Evolutionary conservation across 2,888 invertebrate species (phyloP).

Genomic region (Macrosoma leucophasiata): DNA sequence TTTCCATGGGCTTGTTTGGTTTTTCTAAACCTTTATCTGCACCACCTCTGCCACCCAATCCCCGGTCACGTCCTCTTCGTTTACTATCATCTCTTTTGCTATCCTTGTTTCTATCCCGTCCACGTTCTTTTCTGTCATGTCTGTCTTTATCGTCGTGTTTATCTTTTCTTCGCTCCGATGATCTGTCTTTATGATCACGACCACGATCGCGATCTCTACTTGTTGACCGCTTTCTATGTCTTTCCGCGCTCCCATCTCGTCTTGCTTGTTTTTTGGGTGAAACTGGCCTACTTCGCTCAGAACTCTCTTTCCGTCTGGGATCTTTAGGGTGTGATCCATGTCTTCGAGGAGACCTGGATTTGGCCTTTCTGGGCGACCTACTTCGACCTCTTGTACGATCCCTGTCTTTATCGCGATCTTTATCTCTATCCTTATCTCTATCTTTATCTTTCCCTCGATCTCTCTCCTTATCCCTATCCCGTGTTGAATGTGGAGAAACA

Average conservation of each 20-base stretch:
- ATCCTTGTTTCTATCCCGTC: constrained; percentile 78
- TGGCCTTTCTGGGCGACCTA: constrained; percentile 62
- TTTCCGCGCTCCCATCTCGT: constrained; percentile 57
- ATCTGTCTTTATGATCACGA: constrained; percentile 67
- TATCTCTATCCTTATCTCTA: constrained; percentile 62
- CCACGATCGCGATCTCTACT: constrained; percentile 73
- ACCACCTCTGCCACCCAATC: constrained; percentile 63
- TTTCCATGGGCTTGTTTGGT: constrained; percentile 77
- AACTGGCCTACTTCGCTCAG: constrained; percentile 65
- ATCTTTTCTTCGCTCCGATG: constrained; percentile 65
- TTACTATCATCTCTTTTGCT: constrained; percentile 70
- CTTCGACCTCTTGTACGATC: constrained; percentile 68
- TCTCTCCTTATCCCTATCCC: constrained; percentile 69
- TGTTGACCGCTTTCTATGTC: constrained; percentile 56
- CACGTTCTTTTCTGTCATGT: constrained; percentile 82
- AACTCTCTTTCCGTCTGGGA: constrained; percentile 60
- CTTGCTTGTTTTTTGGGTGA: constrained; percentile 65
- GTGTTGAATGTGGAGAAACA: constrained; percentile 53
- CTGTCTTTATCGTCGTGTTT: constrained; percentile 76
- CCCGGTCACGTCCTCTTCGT: constrained; percentile 65
- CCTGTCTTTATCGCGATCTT: constrained; percentile 65
- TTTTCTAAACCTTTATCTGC: constrained; percentile 76
- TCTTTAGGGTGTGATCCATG: constrained; percentile 60
- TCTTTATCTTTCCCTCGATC: constrained; percentile 59
- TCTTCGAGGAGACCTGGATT: constrained; percentile 62